These are phyloP conservation scores for Lepeophtheirus nordmannii DNA, from an alignment of 2,888 invertebrate genomes.

Conservation along the genomic window DNA sequence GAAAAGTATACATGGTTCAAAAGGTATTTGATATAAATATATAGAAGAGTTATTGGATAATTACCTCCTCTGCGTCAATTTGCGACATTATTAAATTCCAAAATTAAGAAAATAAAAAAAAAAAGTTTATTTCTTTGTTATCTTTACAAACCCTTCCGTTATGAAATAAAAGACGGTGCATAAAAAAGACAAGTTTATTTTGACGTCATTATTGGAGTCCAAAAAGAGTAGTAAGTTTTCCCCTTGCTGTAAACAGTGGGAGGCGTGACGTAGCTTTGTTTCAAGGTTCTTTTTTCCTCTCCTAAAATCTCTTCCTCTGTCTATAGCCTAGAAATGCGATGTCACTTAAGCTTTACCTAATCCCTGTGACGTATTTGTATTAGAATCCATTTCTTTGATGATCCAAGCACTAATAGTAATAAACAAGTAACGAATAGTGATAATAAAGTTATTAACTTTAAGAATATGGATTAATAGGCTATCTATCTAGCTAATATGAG, in stretches of 20 bases:
- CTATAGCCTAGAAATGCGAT: too few relatives aligned
- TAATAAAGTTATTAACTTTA: too few relatives aligned
- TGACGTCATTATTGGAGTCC: neutral
- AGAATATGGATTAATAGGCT: too few relatives aligned
- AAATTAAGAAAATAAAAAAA: neutral
- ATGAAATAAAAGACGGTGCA: neutral
- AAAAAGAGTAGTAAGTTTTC: neutral
- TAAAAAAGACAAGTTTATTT: neutral
- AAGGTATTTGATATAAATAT: neutral
- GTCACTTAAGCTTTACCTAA: too few relatives aligned
- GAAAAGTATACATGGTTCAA: neutral
- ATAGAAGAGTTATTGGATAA: neutral
- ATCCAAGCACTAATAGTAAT: too few relatives aligned
- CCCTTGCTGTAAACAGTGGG: neutral
- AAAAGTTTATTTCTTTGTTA: neutral
- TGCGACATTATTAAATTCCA: neutral
- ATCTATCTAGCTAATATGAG: too few relatives aligned
- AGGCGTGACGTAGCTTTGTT: slow-evolving; percentile 1
- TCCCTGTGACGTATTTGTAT: too few relatives aligned
- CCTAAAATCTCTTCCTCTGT: too few relatives aligned
- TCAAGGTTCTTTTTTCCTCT: neutral
- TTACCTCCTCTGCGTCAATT: slow-evolving; percentile 5
- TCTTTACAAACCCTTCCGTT: neutral
- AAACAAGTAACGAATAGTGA: too few relatives aligned
- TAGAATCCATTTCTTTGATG: too few relatives aligned